A percentile compares a stretch with the other conserved stretches of the same genome.
phyloP scores from a whole-genome alignment of 2,797 vertebrate species.

The Meda fulgida region DNA sequence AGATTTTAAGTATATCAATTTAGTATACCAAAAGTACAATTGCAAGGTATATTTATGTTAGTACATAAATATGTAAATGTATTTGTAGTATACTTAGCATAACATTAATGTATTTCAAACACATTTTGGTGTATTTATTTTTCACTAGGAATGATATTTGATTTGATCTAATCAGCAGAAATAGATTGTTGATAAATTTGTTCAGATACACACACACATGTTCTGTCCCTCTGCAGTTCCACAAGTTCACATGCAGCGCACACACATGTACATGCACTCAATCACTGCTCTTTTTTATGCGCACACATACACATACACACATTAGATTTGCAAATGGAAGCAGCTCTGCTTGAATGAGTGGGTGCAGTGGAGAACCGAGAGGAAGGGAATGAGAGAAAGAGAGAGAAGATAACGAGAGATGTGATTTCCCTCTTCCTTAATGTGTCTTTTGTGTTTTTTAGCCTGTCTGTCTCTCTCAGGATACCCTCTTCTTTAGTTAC shows the following conservation, averaged over 20 bases:
- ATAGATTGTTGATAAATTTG: not conserved
- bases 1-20: not conserved
- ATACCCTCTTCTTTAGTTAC: slow-evolving; percentile 76
- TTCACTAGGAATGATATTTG: not conserved
- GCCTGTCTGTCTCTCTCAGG: slow-evolving; percentile 65
- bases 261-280: slow-evolving; percentile 38
- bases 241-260: slow-evolving; percentile 20
- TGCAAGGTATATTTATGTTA: not conserved
- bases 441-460: slow-evolving; percentile 68
- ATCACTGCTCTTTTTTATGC: slow-evolving; percentile 37
- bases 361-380: slow-evolving; percentile 36
- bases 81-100: not conserved
- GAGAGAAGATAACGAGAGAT: slow-evolving; percentile 57
- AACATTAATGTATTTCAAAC: not conserved
- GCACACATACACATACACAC: slow-evolving; percentile 32
- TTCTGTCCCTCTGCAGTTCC: slow-evolving; percentile 18
- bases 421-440: slow-evolving; percentile 69
- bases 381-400: slow-evolving; percentile 31
- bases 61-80: not conserved
- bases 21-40: not conserved
- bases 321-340: slow-evolving; percentile 57
- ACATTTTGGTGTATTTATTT: not conserved
- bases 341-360: slow-evolving; percentile 47
- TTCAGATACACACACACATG: not conserved
- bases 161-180: not conserved